Evolutionary conservation across 1,140 invertebrate species (phyloP).

Genomic region (Brachionus paranguensis): DNA sequence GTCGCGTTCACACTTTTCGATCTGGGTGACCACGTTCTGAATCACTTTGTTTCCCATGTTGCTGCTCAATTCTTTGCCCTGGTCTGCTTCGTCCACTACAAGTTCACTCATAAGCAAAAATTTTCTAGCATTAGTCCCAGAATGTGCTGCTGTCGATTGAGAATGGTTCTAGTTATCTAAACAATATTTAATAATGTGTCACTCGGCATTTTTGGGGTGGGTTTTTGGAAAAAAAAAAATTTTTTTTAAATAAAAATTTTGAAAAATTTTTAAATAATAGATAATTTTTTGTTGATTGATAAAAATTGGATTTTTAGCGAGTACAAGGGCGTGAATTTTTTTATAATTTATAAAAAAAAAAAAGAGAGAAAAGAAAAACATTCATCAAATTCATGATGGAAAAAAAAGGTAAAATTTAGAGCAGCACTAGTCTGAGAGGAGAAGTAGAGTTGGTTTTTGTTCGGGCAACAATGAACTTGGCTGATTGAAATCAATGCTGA

Average conservation of each 20-base stretch:
- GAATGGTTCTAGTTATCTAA: background rate
- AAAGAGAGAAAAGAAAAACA: background rate
- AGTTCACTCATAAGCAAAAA: background rate
- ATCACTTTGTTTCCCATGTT: slow-evolving; percentile 28
- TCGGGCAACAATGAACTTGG: too few relatives aligned
- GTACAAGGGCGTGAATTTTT: background rate
- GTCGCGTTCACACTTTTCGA: background rate
- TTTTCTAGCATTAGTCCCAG: background rate
- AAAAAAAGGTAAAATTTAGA: background rate
- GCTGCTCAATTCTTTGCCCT: background rate
- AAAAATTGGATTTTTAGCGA: background rate
- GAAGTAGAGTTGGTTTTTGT: too few relatives aligned
- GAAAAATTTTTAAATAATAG: background rate
- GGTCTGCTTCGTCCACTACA: background rate
- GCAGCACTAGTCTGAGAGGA: too few relatives aligned
- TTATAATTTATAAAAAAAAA: background rate
- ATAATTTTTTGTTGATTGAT: background rate
- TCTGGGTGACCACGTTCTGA: slow-evolving; percentile 12
- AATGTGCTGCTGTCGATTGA: background rate
- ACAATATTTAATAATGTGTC: background rate
- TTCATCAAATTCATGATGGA: background rate
- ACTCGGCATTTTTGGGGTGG: background rate
- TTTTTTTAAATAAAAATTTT: too few relatives aligned
- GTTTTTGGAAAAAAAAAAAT: background rate
- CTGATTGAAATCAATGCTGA: too few relatives aligned